Evolutionary conservation across 2,888 invertebrate species (phyloP), one percentile per base, ranked within the genome.

Genomic region (Dasysyrphus tricinctus): DNA sequence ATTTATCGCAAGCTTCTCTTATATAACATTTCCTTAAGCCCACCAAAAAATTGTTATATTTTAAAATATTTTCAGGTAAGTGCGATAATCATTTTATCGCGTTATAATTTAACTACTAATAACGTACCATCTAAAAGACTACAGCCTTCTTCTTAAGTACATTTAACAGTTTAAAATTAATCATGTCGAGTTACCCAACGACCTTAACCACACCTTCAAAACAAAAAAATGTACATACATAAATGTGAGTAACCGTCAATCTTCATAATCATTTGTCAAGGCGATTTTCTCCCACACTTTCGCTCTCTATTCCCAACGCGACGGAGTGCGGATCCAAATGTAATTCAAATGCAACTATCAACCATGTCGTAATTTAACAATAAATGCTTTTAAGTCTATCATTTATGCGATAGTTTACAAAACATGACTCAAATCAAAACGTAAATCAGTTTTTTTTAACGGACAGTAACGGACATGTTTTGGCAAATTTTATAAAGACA

Each of bases 231-330:
- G n/a, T 44, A 42, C 6, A 5, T 42, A 42, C 16, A 29, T 56
- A 29, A 49, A 57, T 72, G 47, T 79, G 82, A 82, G 69, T 74
- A 73, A 83, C 49, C 59, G 19, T 47, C 51, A 73, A 82, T 56
- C 69, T n/a, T 56, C 56, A 74, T 61, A 83, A 59, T n/a, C 47
- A 24, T 59, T 56, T 61, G 61, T 47, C 47, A 75, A 42, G 7
- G 37, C 56, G 29, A 70, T 83, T 83, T 83, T 79, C 83, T 83
- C 83, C 75, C 83, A 79, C 83, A 83, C 83, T 83, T 83, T 83
- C 83, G 83, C 79, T 83, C 56, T 70, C 79, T 49, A 69, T 78
- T 70, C 63, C 39, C 32, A 42, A 67, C 56, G 69, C 57, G 74
- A 24, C 24, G 24, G 24, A 24, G 24, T 47, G 2, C 11, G 9